phyloP scores from a whole-genome alignment of 2,113 vertebrate species.

The Murina feae region DNA sequence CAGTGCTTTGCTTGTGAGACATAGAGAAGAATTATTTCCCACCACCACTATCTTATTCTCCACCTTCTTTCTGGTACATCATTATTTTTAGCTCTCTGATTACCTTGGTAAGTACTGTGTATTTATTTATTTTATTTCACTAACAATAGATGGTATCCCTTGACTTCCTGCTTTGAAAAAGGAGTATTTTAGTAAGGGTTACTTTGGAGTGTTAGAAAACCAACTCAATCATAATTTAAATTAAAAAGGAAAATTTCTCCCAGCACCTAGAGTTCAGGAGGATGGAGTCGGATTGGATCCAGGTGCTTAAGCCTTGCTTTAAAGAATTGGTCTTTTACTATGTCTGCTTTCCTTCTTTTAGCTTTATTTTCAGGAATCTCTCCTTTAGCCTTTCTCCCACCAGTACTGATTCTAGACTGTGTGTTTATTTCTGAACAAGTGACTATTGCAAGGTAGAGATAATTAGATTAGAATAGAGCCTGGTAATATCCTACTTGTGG shows the following conservation, averaged over 20 bases:
- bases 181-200: not conserved
- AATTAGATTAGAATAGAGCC: not conserved
- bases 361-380: not conserved
- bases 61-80: not conserved
- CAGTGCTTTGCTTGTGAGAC: not conserved
- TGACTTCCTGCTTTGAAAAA: not conserved
- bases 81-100: slow-evolving; percentile 8
- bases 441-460: not conserved
- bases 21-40: not conserved
- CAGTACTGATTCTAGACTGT: not conserved
- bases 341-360: not conserved
- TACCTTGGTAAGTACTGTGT: not conserved
- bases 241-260: not conserved
- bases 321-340: not conserved
- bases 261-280: not conserved
- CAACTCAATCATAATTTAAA: not conserved
- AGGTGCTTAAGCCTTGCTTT: not conserved
- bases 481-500: not conserved
- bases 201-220: not conserved
- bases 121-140: slow-evolving; percentile 8
- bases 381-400: too few species aligned
- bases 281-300: not conserved
- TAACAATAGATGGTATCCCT: not conserved
- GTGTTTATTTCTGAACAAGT: not conserved
- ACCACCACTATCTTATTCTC: not conserved